Evolutionary conservation across 1,140 invertebrate species (phyloP).

Genomic region (Lepidostoma basale): DNA sequence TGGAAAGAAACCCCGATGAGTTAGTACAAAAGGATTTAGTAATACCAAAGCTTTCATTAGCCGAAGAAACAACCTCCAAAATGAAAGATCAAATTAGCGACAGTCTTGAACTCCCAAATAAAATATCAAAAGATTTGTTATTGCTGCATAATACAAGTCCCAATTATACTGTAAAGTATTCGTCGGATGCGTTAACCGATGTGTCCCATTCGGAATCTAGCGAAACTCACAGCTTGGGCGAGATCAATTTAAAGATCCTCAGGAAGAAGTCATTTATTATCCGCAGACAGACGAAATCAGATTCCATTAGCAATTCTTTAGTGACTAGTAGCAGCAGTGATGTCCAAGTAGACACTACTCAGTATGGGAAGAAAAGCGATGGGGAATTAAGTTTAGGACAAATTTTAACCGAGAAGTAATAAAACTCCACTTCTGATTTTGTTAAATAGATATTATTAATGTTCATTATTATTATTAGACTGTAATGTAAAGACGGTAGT

Average conservation of each 20-base stretch:
- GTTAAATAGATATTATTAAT: no score
- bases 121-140: not conserved
- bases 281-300: constrained; percentile 39
- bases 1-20: constrained; percentile 40
- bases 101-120: not conserved
- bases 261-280: constrained; percentile 46
- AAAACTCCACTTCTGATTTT: no score
- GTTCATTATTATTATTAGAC: no score
- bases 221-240: constrained; percentile 48
- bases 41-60: constrained; percentile 46
- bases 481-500: no score
- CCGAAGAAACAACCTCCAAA: no score
- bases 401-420: constrained; percentile 22
- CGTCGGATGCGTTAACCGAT: constrained; percentile 46
- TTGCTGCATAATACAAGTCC: not conserved
- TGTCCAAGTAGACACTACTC: constrained; percentile 30
- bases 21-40: constrained; percentile 38
- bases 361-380: constrained; percentile 51
- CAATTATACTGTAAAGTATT: constrained; percentile 7
- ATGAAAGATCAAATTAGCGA: no score
- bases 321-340: constrained; percentile 38
- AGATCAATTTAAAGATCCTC: constrained; percentile 55
- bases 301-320: constrained; percentile 30
- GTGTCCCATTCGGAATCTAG: constrained; percentile 57
- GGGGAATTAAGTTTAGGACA: constrained; percentile 53